A percentile compares a stretch with the other conserved stretches of the same genome.
phyloP scores from a whole-genome alignment of 1,140 invertebrate genomes.

The Oryzaephilus surinamensis region DNA sequence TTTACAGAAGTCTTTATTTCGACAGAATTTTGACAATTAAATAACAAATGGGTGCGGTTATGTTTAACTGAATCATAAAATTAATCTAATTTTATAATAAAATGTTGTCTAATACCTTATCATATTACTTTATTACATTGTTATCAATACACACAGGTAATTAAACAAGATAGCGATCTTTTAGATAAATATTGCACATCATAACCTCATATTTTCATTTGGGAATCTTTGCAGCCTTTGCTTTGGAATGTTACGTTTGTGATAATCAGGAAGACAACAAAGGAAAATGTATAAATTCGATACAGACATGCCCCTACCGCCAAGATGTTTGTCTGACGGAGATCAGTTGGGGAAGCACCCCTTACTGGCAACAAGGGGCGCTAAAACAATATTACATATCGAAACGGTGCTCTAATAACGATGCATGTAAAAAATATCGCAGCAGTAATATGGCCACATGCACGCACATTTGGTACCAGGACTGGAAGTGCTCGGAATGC shows the following conservation, averaged over 20 bases:
- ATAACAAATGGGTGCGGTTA: constrained; percentile 10
- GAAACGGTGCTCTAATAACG: constrained; percentile 77
- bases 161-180: no score
- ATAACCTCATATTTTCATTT: constrained; percentile 4
- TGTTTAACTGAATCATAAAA: constrained; percentile 7
- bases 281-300: constrained; percentile 88
- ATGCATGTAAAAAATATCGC: constrained; percentile 62
- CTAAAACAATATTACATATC: constrained; percentile 91
- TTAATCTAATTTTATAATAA: constrained; percentile 2
- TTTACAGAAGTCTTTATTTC: no score
- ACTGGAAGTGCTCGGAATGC: constrained; percentile 96
- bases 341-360: constrained; percentile 85
- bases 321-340: constrained; percentile 84
- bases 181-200: background rate
- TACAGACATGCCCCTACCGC: constrained; percentile 76
- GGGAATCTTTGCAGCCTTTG: constrained; percentile 40
- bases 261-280: constrained; percentile 82
- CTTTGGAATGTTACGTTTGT: constrained; percentile 92
- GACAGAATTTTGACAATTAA: no score
- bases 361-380: constrained; percentile 88
- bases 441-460: constrained; percentile 64
- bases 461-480: constrained; percentile 93
- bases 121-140: constrained; percentile 1
- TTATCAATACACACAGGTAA: constrained; percentile 1
- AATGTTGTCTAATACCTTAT: no score